These are phyloP conservation scores for Suncus etruscus DNA, from an alignment of 2,113 vertebrate genomes.

Conservation along the genomic window DNA sequence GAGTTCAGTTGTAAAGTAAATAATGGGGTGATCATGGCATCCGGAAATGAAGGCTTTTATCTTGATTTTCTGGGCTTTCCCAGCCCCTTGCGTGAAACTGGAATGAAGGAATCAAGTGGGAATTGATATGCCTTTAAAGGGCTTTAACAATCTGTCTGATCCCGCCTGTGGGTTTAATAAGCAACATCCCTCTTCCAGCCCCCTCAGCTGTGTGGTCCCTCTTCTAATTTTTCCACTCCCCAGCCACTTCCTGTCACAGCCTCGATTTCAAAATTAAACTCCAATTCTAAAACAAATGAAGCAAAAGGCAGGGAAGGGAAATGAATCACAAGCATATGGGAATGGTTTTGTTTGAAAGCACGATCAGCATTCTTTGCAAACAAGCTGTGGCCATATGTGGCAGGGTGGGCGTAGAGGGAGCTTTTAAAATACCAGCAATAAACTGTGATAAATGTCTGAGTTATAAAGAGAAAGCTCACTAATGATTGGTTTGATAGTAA, in stretches of 20 bases:
- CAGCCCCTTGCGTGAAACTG: background rate
- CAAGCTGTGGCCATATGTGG: constrained; percentile 72
- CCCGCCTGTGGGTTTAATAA: constrained; percentile 17
- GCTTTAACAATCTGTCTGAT: constrained; percentile 6
- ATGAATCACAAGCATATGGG: constrained; percentile 74
- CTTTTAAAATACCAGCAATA: constrained; percentile 48
- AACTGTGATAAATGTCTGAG: constrained; percentile 33
- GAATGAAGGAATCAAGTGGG: background rate
- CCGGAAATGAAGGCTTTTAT: background rate
- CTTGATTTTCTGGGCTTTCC: background rate
- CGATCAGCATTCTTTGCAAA: constrained; percentile 75
- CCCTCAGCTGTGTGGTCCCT: background rate
- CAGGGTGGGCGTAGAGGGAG: constrained; percentile 1
- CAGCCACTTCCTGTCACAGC: constrained; percentile 62
- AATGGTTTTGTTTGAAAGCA: constrained; percentile 79
- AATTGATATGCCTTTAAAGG: background rate
- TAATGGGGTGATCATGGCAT: background rate
- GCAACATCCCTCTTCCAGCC: background rate
- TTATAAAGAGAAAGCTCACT: constrained; percentile 18
- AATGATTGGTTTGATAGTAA: constrained; percentile 31
- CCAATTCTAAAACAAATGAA: constrained; percentile 69
- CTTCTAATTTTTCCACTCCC: constrained; percentile 30
- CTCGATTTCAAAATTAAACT: constrained; percentile 69
- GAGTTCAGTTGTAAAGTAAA: background rate
- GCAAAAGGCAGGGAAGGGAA: constrained; percentile 62